These are phyloP conservation scores for Notiomystis cincta DNA, from an alignment of 2,113 vertebrate genomes.

Conservation along the genomic window DNA sequence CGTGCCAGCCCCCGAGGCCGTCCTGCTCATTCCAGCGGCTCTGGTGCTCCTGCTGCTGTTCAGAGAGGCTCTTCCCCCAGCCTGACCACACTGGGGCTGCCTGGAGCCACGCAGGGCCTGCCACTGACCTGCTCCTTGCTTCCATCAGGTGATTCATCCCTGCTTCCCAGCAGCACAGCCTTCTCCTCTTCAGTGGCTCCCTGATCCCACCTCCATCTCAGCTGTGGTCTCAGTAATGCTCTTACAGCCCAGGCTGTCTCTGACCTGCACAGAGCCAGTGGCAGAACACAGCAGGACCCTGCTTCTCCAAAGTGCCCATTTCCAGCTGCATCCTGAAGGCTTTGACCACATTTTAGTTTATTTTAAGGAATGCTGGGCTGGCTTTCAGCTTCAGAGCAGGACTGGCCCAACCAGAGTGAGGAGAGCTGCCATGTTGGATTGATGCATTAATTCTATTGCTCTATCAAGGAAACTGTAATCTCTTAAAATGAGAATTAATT, in stretches of 20 bases:
- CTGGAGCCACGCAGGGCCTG: fast-evolving
- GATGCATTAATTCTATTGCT: neutral
- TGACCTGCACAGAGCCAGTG: neutral
- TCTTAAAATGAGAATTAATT: neutral
- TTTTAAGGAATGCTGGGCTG: neutral
- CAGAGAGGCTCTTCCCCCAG: neutral
- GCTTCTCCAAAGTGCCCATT: neutral
- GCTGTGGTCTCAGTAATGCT: neutral
- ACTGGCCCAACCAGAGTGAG: neutral
- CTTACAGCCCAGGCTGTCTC: neutral
- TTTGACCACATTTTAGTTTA: neutral
- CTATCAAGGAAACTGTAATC: neutral
- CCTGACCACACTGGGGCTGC: neutral
- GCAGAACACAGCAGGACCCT: fast-evolving
- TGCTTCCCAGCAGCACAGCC: neutral
- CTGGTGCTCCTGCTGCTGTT: neutral
- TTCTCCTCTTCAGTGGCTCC: neutral
- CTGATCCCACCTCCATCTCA: neutral
- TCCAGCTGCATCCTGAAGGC: neutral
- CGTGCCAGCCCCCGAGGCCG: fast-evolving
- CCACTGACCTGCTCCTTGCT: neutral
- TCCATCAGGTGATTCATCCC: neutral
- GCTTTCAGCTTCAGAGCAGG: neutral
- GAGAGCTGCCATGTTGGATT: neutral
- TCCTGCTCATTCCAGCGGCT: neutral